A percentile compares a stretch with the other conserved stretches of the same genome.
Evolutionary conservation across 30 jellyfish, hydroid and myxozoan species (phyloP).

Genomic region (Aurelia aurita): DNA sequence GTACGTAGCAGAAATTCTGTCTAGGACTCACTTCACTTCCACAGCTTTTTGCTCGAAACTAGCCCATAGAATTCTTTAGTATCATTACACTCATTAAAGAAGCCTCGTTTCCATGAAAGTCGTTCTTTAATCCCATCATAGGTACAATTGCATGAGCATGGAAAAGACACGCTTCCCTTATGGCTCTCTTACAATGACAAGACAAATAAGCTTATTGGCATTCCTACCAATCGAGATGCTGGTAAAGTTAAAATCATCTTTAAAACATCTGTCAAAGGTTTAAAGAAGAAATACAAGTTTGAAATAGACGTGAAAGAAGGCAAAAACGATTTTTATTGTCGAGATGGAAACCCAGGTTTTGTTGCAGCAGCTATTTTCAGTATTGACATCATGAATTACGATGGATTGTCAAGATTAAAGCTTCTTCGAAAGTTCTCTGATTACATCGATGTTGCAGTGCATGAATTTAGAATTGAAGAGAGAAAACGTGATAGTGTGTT

Average conservation of each 20-base stretch:
- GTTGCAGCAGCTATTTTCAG: conserved; percentile 84
- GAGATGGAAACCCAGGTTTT: conserved; percentile 55
- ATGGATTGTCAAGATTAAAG: conserved; percentile 58
- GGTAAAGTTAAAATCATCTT: conserved; percentile 49
- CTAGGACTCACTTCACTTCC: too few relatives aligned
- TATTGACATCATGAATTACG: conserved; percentile 46
- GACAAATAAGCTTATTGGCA: conserved; percentile 78
- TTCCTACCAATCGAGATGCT: conserved; percentile 71
- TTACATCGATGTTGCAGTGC: conserved; percentile 65
- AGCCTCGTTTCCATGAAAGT: too few relatives aligned
- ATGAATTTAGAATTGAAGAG: conserved; percentile 64
- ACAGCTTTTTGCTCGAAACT: too few relatives aligned
- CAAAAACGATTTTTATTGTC: conserved; percentile 36
- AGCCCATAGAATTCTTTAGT: too few relatives aligned
- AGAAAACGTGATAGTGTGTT: conserved; percentile 54
- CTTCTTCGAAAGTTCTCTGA: conserved; percentile 71
- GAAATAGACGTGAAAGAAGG: conserved; percentile 51
- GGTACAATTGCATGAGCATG: conserved; percentile 60
- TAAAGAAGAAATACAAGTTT: conserved; percentile 22
- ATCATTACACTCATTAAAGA: too few relatives aligned
- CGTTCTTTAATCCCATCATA: not conserved
- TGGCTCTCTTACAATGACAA: conserved; percentile 80
- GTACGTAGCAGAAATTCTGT: too few relatives aligned
- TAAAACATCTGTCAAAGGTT: conserved; percentile 43
- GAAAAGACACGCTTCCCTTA: conserved; percentile 68